These are phyloP conservation scores for Matsumurasca onukii DNA, from an alignment of 1,140 invertebrate species.

Conservation along the genomic window DNA sequence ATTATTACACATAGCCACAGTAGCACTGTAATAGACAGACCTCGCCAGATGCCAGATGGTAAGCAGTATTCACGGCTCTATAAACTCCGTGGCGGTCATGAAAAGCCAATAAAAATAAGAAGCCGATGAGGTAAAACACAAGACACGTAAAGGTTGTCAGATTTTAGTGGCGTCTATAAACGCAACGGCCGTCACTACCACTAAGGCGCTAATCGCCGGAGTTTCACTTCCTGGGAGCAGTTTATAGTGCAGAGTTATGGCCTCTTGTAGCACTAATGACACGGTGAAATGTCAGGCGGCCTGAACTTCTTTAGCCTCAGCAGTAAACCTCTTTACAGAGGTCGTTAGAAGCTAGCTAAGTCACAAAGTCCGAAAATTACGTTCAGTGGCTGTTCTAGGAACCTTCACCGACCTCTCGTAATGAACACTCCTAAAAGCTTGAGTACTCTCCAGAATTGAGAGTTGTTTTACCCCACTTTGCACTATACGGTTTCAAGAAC, in stretches of 20 bases:
- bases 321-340: too few species aligned
- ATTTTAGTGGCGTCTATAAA: conserved; percentile 22
- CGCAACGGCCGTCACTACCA: conserved; percentile 7
- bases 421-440: too few species aligned
- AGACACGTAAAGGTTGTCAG: conserved; percentile 24
- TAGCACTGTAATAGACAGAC: too few species aligned
- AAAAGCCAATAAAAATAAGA: conserved; percentile 6
- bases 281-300: not conserved
- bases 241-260: conserved; percentile 13
- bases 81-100: not conserved
- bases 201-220: conserved; percentile 1
- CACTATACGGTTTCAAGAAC: too few species aligned
- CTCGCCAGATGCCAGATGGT: too few species aligned
- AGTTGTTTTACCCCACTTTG: too few species aligned
- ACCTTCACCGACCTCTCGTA: too few species aligned
- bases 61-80: not conserved
- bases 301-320: not conserved
- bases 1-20: too few species aligned
- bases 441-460: too few species aligned
- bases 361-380: too few species aligned
- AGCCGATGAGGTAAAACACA: conserved; percentile 24
- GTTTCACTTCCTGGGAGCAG: conserved; percentile 8
- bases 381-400: too few species aligned
- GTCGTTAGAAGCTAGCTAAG: too few species aligned
- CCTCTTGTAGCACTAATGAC: conserved; percentile 7